Evolutionary conservation across 2,888 invertebrate genomes (phyloP).

Genomic region (Tetheella fluctuosa): DNA sequence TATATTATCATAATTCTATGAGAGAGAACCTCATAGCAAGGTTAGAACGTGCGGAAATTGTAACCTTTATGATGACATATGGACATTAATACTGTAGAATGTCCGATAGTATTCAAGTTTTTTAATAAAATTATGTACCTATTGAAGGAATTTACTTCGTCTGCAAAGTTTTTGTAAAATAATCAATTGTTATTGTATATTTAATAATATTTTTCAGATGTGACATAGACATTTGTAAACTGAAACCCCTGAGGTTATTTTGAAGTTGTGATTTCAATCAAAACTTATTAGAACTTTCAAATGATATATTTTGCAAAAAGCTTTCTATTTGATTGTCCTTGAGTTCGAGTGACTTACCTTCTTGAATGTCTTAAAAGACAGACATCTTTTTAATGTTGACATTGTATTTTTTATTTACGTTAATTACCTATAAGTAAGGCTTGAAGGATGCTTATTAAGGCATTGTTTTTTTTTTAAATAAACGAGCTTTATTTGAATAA

Average conservation of each 20-base stretch:
- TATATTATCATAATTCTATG: neutral
- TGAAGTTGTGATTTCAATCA: slow-evolving; percentile 44
- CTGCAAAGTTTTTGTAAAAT: neutral
- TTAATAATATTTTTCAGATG: neutral
- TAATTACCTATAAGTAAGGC: neutral
- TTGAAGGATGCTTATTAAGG: neutral
- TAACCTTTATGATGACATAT: neutral
- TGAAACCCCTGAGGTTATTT: slow-evolving; percentile 25
- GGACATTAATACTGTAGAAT: neutral
- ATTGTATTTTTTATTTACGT: neutral
- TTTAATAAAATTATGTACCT: neutral
- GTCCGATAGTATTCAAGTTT: neutral
- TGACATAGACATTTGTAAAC: slow-evolving; percentile 7
- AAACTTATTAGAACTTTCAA: slow-evolving; percentile 42
- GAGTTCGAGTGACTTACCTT: slow-evolving; percentile 34
- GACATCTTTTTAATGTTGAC: neutral
- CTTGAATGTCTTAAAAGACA: neutral
- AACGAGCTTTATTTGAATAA: neutral
- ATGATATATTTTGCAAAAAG: slow-evolving; percentile 41
- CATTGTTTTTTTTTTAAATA: neutral
- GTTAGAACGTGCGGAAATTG: neutral
- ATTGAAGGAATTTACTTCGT: neutral
- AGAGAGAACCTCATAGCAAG: neutral
- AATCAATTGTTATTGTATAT: neutral
- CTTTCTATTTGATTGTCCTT: slow-evolving; percentile 32